A percentile compares a stretch with the other conserved stretches of the same genome.
These are phyloP conservation scores for Drosophila neonasuta DNA, from an alignment of 2,888 invertebrate genomes.

Conservation along the genomic window DNA sequence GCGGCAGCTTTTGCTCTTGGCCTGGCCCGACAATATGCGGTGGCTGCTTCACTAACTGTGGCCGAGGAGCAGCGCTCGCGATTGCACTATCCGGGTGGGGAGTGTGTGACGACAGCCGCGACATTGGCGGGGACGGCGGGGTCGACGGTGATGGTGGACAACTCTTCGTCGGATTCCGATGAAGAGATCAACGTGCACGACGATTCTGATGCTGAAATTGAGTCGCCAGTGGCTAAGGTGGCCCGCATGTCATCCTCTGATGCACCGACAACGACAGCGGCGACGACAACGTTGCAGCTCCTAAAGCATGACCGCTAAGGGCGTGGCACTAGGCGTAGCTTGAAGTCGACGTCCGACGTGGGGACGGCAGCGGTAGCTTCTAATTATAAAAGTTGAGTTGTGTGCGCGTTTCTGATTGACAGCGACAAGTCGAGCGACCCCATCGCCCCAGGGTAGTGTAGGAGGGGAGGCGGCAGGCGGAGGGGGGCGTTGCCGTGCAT, in stretches of 20 bases:
- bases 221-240: constrained; percentile 69
- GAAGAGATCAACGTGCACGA: constrained; percentile 94
- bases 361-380: constrained; percentile 44
- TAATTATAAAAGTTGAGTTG: constrained; percentile 77
- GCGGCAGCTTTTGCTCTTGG: constrained; percentile 84
- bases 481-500: constrained; percentile 50
- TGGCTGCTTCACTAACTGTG: constrained; percentile 79
- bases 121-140: constrained; percentile 10
- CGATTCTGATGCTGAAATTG: constrained; percentile 83
- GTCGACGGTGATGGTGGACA: constrained; percentile 77
- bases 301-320: constrained; percentile 81
- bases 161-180: constrained; percentile 79
- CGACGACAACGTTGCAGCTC: constrained; percentile 78
- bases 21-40: constrained; percentile 80
- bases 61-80: constrained; percentile 78
- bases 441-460: neutral
- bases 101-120: constrained; percentile 32
- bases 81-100: constrained; percentile 50
- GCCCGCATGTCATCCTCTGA: constrained; percentile 71
- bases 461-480: neutral
- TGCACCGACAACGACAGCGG: constrained; percentile 57
- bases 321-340: neutral
- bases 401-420: constrained; percentile 80
- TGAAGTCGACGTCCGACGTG: constrained; percentile 1
- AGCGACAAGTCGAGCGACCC: constrained; percentile 43